Percentiles rank a stretch among this genome's conserved stretches.
Evolutionary conservation across 2,888 invertebrate genomes (phyloP).

Genomic region (Cephus spinipes): DNA sequence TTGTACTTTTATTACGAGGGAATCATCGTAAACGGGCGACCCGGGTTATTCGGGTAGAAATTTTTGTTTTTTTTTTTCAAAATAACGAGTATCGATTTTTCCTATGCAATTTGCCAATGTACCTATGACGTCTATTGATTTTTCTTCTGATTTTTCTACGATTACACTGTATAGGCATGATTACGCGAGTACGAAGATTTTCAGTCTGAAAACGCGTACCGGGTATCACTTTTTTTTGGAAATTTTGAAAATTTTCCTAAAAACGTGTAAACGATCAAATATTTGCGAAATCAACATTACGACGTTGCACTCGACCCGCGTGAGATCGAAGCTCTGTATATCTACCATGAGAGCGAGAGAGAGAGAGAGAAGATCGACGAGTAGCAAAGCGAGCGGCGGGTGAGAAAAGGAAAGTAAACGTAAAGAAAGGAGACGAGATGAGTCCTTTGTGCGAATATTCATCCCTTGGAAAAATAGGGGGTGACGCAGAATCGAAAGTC

Average conservation of each 20-base stretch:
- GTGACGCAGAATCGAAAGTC: slow-evolving; percentile 1
- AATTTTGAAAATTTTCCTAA: slow-evolving; percentile 29
- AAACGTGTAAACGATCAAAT: slow-evolving; percentile 36
- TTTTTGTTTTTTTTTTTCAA: not conserved
- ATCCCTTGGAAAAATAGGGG: slow-evolving; percentile 19
- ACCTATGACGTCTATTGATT: not conserved
- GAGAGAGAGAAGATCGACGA: not conserved
- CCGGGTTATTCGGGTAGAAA: not conserved
- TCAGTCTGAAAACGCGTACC: not conserved
- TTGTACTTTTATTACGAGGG: not conserved
- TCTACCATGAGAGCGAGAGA: not conserved
- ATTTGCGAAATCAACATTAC: slow-evolving; percentile 28
- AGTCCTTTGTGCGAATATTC: slow-evolving; percentile 32
- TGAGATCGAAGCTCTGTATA: slow-evolving; percentile 32
- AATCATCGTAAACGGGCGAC: not conserved
- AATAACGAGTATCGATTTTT: too few species aligned
- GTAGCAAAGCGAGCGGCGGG: not conserved
- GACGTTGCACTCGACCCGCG: slow-evolving; percentile 24
- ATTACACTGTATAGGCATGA: not conserved
- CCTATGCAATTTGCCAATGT: not conserved
- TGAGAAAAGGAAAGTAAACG: slow-evolving; percentile 12
- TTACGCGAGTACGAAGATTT: not conserved
- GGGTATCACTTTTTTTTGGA: not conserved
- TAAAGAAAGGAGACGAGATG: slow-evolving; percentile 1
- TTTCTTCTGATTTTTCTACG: not conserved